These are phyloP conservation scores for Enteromius thamalakanensis DNA, from an alignment of 2,797 vertebrate genomes.

Conservation along the genomic window DNA sequence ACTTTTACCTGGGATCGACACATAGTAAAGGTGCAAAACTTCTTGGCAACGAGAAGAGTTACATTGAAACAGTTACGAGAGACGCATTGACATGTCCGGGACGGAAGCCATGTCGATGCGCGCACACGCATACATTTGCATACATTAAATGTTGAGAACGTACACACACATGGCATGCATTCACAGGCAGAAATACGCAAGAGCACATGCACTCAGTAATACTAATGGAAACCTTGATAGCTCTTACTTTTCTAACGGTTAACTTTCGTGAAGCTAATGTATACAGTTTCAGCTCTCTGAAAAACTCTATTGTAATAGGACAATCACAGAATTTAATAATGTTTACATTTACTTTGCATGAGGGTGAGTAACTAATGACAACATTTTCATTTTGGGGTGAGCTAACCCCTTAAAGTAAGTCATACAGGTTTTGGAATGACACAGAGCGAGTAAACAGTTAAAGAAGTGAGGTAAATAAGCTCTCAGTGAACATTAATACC, in stretches of 20 bases:
- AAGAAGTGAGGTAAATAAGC: neutral
- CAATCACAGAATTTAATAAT: neutral
- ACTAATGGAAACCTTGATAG: neutral
- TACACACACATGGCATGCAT: conserved; percentile 42
- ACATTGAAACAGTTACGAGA: conserved; percentile 46
- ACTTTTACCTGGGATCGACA: conserved; percentile 56
- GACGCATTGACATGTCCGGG: conserved; percentile 49
- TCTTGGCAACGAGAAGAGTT: conserved; percentile 52
- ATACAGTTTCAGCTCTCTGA: neutral
- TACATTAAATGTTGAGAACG: conserved; percentile 21
- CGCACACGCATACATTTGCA: conserved; percentile 23
- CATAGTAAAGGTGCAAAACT: conserved; percentile 49
- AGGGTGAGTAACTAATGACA: too few relatives aligned
- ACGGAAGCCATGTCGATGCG: conserved; percentile 45
- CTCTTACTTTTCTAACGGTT: neutral
- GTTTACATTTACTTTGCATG: neutral
- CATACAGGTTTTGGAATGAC: neutral
- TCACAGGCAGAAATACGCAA: conserved; percentile 43
- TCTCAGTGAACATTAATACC: neutral
- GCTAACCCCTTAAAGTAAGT: neutral
- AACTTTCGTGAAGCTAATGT: neutral
- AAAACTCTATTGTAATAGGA: neutral
- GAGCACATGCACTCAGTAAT: conserved; percentile 36
- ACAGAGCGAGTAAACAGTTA: neutral
- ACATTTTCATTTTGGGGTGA: too few relatives aligned